Conservation (phyloP, 30 jellyfish, hydroid and myxozoan genomes). For the Hydractinia echinata region DNA sequence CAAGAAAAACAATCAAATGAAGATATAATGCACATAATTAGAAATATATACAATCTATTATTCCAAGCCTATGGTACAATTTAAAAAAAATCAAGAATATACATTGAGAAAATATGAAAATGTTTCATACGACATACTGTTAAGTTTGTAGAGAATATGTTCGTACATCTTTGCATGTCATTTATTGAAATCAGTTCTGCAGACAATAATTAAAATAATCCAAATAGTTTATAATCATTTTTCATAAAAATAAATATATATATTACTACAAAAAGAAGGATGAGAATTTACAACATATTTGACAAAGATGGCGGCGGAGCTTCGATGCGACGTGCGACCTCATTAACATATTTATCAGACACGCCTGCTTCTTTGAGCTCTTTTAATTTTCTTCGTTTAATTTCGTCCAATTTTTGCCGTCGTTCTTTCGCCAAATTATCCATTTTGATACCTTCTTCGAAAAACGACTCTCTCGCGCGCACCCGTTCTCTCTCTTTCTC, state of each 20-base stretch:
- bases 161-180: no score
- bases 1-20: no score
- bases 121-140: no score
- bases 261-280: neutral
- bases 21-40: no score
- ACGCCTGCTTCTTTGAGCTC: slow-evolving; percentile 97
- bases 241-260: neutral
- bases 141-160: no score
- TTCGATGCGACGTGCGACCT: slow-evolving; percentile 95
- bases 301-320: slow-evolving; percentile 80
- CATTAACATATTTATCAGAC: slow-evolving; percentile 83
- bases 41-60: no score
- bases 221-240: no score
- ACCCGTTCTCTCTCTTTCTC: slow-evolving; percentile 91
- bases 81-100: no score
- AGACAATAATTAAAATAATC: no score
- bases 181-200: no score
- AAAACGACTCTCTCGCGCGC: slow-evolving; percentile 70
- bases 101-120: no score
- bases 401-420: slow-evolving; percentile 88
- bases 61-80: no score
- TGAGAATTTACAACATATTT: slow-evolving; percentile 42
- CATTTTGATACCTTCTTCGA: slow-evolving; percentile 94
- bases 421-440: slow-evolving; percentile 96
- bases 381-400: slow-evolving; percentile 83